phyloP scores from a whole-genome alignment of 2,888 invertebrate genomes.

The Vannuccia rotundouncinata region DNA sequence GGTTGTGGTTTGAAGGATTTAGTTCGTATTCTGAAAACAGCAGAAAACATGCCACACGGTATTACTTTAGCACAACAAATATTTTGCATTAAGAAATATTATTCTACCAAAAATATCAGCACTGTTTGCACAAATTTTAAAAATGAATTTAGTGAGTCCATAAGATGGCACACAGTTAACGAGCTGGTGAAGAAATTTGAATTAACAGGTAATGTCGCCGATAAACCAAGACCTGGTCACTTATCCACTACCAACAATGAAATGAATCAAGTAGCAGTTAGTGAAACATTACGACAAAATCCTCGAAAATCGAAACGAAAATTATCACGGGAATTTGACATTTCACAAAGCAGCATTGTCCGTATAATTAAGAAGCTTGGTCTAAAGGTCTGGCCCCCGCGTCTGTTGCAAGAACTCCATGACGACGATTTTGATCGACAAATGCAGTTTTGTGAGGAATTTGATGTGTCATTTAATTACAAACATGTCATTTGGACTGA shows the following conservation, averaged over 20 bases:
- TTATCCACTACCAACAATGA: background rate
- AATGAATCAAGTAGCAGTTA: background rate
- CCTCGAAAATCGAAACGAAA: background rate
- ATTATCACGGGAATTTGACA: background rate
- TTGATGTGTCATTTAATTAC: slow-evolving; percentile 12
- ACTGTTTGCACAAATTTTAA: no score
- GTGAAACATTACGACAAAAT: background rate
- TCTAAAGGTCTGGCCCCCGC: slow-evolving; percentile 7
- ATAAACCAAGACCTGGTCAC: background rate
- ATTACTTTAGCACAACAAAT: no score
- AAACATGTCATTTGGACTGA: slow-evolving; percentile 31
- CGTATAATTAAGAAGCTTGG: slow-evolving; percentile 19
- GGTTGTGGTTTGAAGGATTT: no score
- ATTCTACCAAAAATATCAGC: no score
- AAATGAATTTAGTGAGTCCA: background rate
- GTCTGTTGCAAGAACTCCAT: slow-evolving; percentile 7
- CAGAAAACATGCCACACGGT: no score
- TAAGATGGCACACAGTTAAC: background rate
- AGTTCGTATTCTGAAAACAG: no score
- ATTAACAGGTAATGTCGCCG: background rate
- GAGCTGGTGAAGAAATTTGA: background rate
- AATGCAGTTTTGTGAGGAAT: slow-evolving; percentile 32
- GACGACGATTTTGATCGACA: background rate
- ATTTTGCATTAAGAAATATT: no score
- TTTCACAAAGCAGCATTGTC: slow-evolving; percentile 22